Base-by-base conservation (phyloP, 2,797 vertebrate genomes). In the Gymnoscopelus microlampas region DNA sequence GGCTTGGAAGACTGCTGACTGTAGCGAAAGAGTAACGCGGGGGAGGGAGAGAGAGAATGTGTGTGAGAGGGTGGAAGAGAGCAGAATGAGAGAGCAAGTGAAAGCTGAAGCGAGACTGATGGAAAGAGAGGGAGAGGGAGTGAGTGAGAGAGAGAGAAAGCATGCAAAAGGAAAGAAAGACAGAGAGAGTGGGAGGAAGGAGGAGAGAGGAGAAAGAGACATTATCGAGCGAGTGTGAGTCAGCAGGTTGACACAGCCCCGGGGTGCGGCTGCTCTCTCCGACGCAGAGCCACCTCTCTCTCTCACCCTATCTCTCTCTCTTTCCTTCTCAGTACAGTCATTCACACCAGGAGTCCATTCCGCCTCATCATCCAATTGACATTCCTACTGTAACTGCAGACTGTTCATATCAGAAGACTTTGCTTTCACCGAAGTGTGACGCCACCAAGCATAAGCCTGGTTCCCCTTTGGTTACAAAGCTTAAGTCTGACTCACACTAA, bases 161-260 rank as follows among this genome's bases (percentile, higher is more conserved):
- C 12, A 35, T 50, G 62, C 26, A 23, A 51, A 60, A 24, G 12
- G 49, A 13, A 24, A 59, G 51, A 49, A 15, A 67, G 78, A 63
- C 74, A 80, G 79, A 63, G 76, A 72, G 74, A 60, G 59, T 57
- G 70, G 81, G 78, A 70, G 32, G 68, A 53, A 55, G 57, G 48
- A 66, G 66, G 68, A 14, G 76, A 67, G 76, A 53, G 39, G 39
- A 44, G 76, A 53, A 56, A 66, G 63, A 78, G 81, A 88, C 79
- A 86, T 92, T 93, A 93, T 94, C 70, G 91, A 93, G 91, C 89
- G 78, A 74, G 74, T 87, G 92, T 93, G 92, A 94, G 88, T 94
- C 93, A 93, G 93, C 92, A 92, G 88, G 81, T 90, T 91, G 85
- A 85, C 77, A 24, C 81, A 79, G 87, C 90, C 75, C 70, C 82